Conservation (phyloP, 2,797 vertebrate genomes). For the Pyrocephalus nanus region DNA sequence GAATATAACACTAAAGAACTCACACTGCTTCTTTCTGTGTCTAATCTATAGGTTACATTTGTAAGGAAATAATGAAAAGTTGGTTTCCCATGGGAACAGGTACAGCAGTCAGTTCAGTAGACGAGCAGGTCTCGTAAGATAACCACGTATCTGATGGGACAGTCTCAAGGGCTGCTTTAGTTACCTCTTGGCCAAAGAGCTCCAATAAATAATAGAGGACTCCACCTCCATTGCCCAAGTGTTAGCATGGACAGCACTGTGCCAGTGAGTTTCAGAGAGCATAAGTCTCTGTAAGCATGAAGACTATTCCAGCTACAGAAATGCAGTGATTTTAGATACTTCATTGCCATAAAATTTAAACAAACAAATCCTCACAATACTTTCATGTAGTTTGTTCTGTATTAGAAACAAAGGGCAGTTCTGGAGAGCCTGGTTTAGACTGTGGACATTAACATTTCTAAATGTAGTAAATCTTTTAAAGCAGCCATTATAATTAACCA, state of each 20-base stretch:
- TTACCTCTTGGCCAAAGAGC: neutral
- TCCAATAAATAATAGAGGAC: neutral
- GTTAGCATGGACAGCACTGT: neutral
- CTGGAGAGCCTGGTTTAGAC: neutral
- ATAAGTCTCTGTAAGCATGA: neutral
- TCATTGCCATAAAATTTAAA: neutral
- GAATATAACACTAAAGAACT: neutral
- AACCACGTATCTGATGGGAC: accelerated
- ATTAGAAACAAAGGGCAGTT: neutral
- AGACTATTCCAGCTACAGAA: neutral
- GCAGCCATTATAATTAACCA: neutral
- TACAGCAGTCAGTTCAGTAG: neutral
- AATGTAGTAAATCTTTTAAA: slow-evolving; percentile 19
- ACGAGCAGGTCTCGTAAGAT: neutral
- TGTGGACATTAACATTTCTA: neutral
- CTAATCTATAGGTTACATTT: neutral
- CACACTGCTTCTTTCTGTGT: neutral
- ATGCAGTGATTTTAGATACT: neutral
- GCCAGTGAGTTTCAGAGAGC: neutral
- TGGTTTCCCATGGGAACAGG: neutral
- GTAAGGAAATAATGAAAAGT: neutral
- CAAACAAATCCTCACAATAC: neutral
- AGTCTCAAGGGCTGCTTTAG: neutral
- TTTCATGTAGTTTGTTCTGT: neutral
- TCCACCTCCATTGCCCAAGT: neutral